Conservation (phyloP, 92 coral and sea anemone species). For the Actinostola sp. region DNA sequence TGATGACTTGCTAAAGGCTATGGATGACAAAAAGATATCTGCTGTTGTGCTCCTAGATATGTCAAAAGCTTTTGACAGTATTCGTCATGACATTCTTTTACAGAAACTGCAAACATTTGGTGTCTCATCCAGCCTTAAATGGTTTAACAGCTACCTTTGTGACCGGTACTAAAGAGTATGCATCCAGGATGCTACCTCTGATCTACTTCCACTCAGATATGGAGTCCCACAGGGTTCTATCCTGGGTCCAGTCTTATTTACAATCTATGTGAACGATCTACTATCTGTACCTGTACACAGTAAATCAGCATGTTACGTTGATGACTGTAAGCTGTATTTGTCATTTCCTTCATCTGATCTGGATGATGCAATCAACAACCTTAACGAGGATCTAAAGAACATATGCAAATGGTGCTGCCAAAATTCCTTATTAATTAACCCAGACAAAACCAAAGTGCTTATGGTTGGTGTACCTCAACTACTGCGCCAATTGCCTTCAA, state of each 20-base stretch:
- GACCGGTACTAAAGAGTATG: conserved; percentile 25
- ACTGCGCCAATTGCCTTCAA: conserved; percentile 21
- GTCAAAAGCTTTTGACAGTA: conserved; percentile 40
- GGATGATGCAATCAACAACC: background rate
- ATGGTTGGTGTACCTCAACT: conserved; percentile 59
- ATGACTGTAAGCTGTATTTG: background rate
- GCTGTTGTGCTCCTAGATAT: conserved; percentile 29
- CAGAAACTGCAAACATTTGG: conserved; percentile 3
- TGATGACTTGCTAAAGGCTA: conserved; percentile 44
- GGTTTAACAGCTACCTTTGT: conserved; percentile 42
- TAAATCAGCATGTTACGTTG: conserved; percentile 11
- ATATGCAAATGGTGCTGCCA: conserved; percentile 34
- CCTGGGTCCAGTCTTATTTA: conserved; percentile 40
- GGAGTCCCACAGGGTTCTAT: conserved; percentile 36
- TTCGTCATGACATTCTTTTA: conserved; percentile 9
- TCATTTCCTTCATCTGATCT: background rate
- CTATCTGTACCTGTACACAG: conserved; percentile 9
- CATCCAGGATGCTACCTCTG: conserved; percentile 31
- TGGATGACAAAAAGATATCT: conserved; percentile 24
- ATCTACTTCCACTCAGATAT: conserved; percentile 13
- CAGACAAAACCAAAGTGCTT: conserved; percentile 62
- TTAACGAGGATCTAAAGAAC: conserved; percentile 27
- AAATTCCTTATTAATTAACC: conserved; percentile 51
- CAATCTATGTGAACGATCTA: conserved; percentile 38
- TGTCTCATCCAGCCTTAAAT: conserved; percentile 23